Evolutionary conservation across 1,140 invertebrate genomes (phyloP).

Genomic region (Hydropsyche tenuis): DNA sequence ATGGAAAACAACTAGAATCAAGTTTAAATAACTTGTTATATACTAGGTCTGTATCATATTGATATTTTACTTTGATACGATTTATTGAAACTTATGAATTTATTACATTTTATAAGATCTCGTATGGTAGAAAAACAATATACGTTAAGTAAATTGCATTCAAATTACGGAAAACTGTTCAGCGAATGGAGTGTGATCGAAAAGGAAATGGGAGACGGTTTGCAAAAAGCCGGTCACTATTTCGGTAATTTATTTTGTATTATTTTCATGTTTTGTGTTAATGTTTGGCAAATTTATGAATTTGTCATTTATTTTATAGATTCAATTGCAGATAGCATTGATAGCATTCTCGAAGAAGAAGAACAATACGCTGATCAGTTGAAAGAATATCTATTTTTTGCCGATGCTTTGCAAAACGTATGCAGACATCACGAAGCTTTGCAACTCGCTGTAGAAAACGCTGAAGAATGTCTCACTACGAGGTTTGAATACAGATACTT

Average conservation of each 20-base stretch:
- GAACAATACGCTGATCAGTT: constrained; percentile 83
- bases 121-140: constrained; percentile 79
- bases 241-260: constrained; percentile 55
- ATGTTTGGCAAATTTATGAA: background rate
- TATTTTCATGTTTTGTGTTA: background rate
- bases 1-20: constrained; percentile 76
- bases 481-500: constrained; percentile 63
- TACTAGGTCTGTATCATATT: constrained; percentile 55
- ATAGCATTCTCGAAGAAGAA: constrained; percentile 80
- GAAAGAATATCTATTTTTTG: constrained; percentile 84
- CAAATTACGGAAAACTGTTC: constrained; percentile 82
- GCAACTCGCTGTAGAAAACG: constrained; percentile 75
- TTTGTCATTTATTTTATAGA: constrained; percentile 62
- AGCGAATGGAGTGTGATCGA: constrained; percentile 88
- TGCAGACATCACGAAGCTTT: constrained; percentile 77
- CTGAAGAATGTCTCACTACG: constrained; percentile 68
- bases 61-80: background rate
- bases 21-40: constrained; percentile 65
- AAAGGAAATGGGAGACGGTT: constrained; percentile 81
- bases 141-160: constrained; percentile 81
- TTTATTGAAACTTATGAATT: background rate
- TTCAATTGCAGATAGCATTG: constrained; percentile 79
- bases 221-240: constrained; percentile 73
- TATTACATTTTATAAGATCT: constrained; percentile 64
- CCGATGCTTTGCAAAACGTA: constrained; percentile 75